Evolutionary conservation across 2,797 vertebrate genomes (phyloP).

Genomic region (Acrossocheilus wenchowensis): DNA sequence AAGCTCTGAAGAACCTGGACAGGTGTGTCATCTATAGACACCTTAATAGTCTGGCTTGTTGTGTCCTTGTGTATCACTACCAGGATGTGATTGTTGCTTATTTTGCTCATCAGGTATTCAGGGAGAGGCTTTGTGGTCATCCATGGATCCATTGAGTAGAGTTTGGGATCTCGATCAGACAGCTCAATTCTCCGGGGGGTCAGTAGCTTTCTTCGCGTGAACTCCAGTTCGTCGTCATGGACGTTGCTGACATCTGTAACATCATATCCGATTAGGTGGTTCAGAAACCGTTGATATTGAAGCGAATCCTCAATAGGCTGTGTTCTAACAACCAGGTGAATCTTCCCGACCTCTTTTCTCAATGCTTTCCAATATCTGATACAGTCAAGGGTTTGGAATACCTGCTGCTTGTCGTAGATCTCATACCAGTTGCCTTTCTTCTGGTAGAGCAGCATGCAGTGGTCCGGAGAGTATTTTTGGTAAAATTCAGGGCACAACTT

Average conservation of each 20-base stretch:
- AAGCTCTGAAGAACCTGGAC: slow-evolving; percentile 84
- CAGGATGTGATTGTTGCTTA: slow-evolving; percentile 86
- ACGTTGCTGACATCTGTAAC: slow-evolving; percentile 97
- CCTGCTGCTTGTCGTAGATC: slow-evolving; percentile 97
- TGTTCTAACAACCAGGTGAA: slow-evolving; percentile 85
- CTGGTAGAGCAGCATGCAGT: slow-evolving; percentile 94
- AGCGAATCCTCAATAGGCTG: slow-evolving; percentile 82
- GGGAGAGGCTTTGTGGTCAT: slow-evolving; percentile 87
- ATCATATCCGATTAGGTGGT: slow-evolving; percentile 93
- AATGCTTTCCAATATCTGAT: slow-evolving; percentile 93
- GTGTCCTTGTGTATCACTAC: slow-evolving; percentile 89
- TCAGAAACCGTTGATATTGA: slow-evolving; percentile 91
- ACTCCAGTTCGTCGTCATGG: slow-evolving; percentile 96
- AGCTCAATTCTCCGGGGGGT: slow-evolving; percentile 91
- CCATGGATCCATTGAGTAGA: slow-evolving; percentile 97
- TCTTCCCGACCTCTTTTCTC: slow-evolving; percentile 89
- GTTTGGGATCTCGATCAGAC: slow-evolving; percentile 83
- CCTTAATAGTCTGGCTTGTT: slow-evolving; percentile 94
- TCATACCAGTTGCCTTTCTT: slow-evolving; percentile 96
- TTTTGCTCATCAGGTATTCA: slow-evolving; percentile 89
- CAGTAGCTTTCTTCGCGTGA: slow-evolving; percentile 92
- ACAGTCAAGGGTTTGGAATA: slow-evolving; percentile 97
- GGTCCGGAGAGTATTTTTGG: slow-evolving; percentile 86
- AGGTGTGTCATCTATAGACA: slow-evolving; percentile 89
- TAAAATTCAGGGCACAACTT: slow-evolving; percentile 90